These are phyloP conservation scores for Oryctolagus cuniculus DNA, from an alignment of 2,113 vertebrate species.

Conservation along the genomic window DNA sequence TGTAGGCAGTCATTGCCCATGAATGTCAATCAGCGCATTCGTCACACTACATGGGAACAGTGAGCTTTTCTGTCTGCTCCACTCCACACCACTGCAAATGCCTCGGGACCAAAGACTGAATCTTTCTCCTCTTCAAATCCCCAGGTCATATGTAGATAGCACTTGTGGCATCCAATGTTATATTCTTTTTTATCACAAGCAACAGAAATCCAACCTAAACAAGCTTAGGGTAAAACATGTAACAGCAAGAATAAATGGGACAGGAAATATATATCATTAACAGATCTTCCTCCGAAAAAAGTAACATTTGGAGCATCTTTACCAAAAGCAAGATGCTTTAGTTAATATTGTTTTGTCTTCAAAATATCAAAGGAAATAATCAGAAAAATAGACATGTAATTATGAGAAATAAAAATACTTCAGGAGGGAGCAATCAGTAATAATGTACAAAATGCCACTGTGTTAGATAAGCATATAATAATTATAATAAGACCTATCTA, in stretches of 20 bases:
- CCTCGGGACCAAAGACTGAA: neutral
- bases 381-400: neutral
- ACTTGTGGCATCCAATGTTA: neutral
- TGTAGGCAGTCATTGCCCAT: neutral
- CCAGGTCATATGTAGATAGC: neutral
- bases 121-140: neutral
- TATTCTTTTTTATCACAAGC: constrained; percentile 13
- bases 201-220: neutral
- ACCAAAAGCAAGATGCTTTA: neutral
- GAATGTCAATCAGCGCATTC: neutral
- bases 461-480: constrained; percentile 20
- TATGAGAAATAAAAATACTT: constrained; percentile 57
- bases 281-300: neutral
- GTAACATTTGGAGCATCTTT: neutral
- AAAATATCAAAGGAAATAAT: constrained; percentile 58
- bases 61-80: neutral
- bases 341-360: constrained; percentile 9
- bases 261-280: constrained; percentile 12
- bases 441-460: constrained; percentile 42
- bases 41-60: neutral
- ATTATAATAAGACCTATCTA: constrained; percentile 44
- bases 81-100: neutral
- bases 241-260: neutral
- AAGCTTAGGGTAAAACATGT: neutral
- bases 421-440: neutral